These are phyloP conservation scores for Vulpes ferrilata DNA, from an alignment of 2,113 vertebrate species.

Conservation along the genomic window DNA sequence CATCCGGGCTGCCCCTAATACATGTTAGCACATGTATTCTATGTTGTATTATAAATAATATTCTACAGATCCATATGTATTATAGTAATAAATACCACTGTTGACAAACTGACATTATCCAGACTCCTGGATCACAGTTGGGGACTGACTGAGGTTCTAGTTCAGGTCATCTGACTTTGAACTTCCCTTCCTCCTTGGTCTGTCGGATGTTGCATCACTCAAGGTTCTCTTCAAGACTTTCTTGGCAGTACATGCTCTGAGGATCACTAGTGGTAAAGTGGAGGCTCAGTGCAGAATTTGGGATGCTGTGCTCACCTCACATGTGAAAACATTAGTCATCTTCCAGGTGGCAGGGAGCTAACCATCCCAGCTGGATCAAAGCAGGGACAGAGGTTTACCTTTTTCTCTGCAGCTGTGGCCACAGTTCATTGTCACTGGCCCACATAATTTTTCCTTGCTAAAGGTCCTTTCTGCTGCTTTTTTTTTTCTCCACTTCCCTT, in stretches of 20 bases:
- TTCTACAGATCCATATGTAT: not conserved
- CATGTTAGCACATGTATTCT: not conserved
- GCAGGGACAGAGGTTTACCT: not conserved
- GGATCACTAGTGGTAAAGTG: not conserved
- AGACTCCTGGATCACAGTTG: not conserved
- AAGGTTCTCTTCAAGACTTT: constrained; percentile 12
- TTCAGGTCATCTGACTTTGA: not conserved
- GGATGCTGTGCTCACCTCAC: not conserved
- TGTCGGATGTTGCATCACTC: not conserved
- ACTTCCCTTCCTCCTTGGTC: not conserved
- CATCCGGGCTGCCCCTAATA: no score
- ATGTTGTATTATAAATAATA: not conserved
- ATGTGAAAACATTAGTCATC: not conserved
- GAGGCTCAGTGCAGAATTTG: not conserved
- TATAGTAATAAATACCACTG: not conserved
- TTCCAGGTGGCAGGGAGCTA: not conserved
- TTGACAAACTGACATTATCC: not conserved
- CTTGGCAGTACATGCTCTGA: not conserved
- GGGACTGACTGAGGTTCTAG: not conserved
- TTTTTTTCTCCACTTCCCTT: not conserved
- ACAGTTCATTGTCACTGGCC: not conserved
- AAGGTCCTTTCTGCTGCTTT: not conserved
- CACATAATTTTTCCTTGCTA: not conserved
- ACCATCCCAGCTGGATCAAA: no score
- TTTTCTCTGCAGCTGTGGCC: not conserved